Base-by-base conservation (phyloP, 2,888 invertebrate species). In the Bembecia ichneumoniformis region DNA sequence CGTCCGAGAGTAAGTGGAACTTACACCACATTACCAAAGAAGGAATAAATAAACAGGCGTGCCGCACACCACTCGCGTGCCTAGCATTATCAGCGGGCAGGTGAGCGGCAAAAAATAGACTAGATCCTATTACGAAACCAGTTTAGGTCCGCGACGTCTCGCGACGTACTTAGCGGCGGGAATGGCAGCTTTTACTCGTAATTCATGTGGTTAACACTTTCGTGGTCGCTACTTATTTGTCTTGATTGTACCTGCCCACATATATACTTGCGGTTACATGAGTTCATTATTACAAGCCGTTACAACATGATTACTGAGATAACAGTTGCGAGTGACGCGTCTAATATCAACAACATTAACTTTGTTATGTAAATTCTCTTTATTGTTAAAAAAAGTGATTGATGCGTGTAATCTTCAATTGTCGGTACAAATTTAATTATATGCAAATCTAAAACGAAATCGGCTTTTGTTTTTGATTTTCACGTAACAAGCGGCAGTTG, bases 31-130 rank as follows among this genome's bases (percentile, higher is more conserved):
- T 63, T 52, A 55, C 66, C 68, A 58, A 66, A 72, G 65, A 73
- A 64, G 66, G 71, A 58, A 60, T 55, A 62, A 59, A 60, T 64
- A 44, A 17, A 17, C 7, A 65, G 73, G 76, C 61, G 68, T 63
- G 67, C 55, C 59, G 50, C 52, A 49, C 56, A 53, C 58, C 51
- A 49, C 56, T 53, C 58, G 59, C 62, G 55, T 58, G 60, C 56
- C 62, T 56, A 62, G 55, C 66, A 60, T 64, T 62, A 65, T 62
- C 28, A 51, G 55, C 61, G 65, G 74, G 73, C 82, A 77, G 77
- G 83, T 83, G 82, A 82, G 74, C 60, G 78, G 82, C 65, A 84
- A 84, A 82, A 86, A 84, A 79, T 74, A 70, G 68, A 75, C 68
- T 70, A 69, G 65, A 71, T 62, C 68, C 72, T 70, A 78, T 81